These are phyloP conservation scores for Colius striatus DNA, from an alignment of 2,113 vertebrate genomes.

Conservation along the genomic window DNA sequence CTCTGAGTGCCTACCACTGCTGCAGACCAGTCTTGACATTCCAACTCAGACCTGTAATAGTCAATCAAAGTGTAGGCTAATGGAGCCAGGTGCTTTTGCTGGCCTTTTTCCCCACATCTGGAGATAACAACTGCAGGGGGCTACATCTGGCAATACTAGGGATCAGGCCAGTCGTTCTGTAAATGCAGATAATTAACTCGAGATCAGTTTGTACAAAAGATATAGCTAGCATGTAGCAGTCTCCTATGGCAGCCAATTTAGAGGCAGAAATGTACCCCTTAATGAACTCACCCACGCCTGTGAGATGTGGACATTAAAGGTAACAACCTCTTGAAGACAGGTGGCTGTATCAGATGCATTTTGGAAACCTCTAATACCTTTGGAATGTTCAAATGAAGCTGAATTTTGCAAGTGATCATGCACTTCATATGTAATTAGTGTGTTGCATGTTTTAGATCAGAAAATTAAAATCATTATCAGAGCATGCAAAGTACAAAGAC, in stretches of 20 bases:
- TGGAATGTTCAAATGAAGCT: background rate
- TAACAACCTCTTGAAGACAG: background rate
- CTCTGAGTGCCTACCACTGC: background rate
- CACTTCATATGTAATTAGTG: background rate
- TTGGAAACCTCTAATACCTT: background rate
- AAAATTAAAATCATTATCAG: background rate
- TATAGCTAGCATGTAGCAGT: background rate
- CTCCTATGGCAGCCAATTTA: background rate
- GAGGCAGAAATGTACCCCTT: background rate
- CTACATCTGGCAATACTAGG: background rate
- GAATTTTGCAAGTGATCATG: background rate
- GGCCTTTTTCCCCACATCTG: background rate
- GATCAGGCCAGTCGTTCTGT: background rate
- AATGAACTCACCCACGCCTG: background rate
- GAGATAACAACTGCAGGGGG: background rate
- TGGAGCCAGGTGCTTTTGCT: background rate
- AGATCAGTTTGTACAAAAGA: background rate
- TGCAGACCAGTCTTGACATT: background rate
- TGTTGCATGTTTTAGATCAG: background rate
- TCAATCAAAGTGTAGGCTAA: background rate
- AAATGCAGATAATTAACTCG: background rate
- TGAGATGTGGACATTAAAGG: background rate
- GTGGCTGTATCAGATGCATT: background rate
- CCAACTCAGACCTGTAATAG: background rate
- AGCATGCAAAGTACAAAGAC: background rate